Conservation (phyloP, 2,888 invertebrate genomes). For the Agrochola lota region DNA sequence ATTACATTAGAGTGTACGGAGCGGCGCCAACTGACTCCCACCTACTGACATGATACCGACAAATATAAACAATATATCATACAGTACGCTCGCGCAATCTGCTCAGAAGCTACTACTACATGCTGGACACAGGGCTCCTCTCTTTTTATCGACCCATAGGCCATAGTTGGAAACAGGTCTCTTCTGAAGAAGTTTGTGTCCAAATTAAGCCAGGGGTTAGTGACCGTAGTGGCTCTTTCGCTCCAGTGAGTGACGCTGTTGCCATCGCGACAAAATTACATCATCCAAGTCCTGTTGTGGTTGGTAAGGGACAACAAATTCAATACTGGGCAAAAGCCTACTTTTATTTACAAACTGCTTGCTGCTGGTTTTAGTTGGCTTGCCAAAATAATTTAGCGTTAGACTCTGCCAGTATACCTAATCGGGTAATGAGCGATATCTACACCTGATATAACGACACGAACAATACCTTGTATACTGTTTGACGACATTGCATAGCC, state of each 20-base stretch:
- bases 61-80: slow-evolving; percentile 55
- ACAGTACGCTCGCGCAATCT: slow-evolving; percentile 23
- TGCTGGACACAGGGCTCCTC: slow-evolving; percentile 1
- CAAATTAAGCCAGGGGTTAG: slow-evolving; percentile 42
- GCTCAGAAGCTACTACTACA: background rate
- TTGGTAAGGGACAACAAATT: slow-evolving; percentile 9
- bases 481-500: slow-evolving; percentile 25
- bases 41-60: slow-evolving; percentile 60
- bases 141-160: background rate
- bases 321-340: background rate
- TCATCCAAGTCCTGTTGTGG: slow-evolving; percentile 34
- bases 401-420: background rate
- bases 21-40: slow-evolving; percentile 70
- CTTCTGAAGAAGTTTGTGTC: slow-evolving; percentile 21
- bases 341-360: slow-evolving; percentile 6
- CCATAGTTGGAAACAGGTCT: slow-evolving; percentile 7
- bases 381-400: slow-evolving; percentile 11
- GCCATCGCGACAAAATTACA: slow-evolving; percentile 41
- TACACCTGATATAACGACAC: slow-evolving; percentile 14
- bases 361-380: background rate
- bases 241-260: slow-evolving; percentile 54
- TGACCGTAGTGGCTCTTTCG: slow-evolving; percentile 47
- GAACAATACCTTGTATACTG: slow-evolving; percentile 13
- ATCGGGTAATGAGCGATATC: slow-evolving; percentile 26
- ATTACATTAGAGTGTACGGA: slow-evolving; percentile 72